Evolutionary conservation across 2,888 invertebrate species (phyloP), one percentile per base, ranked within the genome.

Genomic region (Harpagoxenus sublaevis): DNA sequence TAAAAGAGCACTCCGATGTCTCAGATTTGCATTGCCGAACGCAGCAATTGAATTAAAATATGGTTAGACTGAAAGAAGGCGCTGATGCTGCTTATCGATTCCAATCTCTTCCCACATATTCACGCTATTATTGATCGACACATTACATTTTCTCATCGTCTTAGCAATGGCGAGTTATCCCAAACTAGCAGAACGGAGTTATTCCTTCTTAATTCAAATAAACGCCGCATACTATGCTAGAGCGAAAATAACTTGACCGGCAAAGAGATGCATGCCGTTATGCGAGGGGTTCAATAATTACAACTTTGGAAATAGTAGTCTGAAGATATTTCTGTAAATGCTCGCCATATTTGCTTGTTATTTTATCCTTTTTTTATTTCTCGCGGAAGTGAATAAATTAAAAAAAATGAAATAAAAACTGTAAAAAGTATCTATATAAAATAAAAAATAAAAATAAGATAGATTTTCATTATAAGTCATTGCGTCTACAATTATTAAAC

Each of bases 221-320:
- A 66, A 66, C 45, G 45, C 8, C 23, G 15, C 28, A 66, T 15
- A 23, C 15, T 45, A 66, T 15, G 45, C 3, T 66, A 15, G 15
- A 42, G 15, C 23, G 23, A 66, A 66, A 66, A n/a, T 66, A 66
- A 28, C 28, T 68, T 9, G 66, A 68, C 15, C 45, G 18, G 66
- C 18, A 48, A 48, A 48, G 48, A 48, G 28, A 9, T 18, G 10
- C 28, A 28, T 35, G 15, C 45, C 45, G 15, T 66, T 66, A 3
- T 12, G 5, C 10, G 23, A 45, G 18, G 9, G 28, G 15, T 48
- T 28, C 28, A 28, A 48, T 48, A 48, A n/a, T 63, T 68, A 35
- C 35, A 35, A 35, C 6, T 35, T 35, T 2, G 10, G 18, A 48
- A 68, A 28, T 68, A 66, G 10, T n/a, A n/a, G 10, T 23, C 23